Evolutionary conservation across 2,888 invertebrate species (phyloP), one percentile per base, ranked within the genome.

Genomic region (Tipula unca): DNA sequence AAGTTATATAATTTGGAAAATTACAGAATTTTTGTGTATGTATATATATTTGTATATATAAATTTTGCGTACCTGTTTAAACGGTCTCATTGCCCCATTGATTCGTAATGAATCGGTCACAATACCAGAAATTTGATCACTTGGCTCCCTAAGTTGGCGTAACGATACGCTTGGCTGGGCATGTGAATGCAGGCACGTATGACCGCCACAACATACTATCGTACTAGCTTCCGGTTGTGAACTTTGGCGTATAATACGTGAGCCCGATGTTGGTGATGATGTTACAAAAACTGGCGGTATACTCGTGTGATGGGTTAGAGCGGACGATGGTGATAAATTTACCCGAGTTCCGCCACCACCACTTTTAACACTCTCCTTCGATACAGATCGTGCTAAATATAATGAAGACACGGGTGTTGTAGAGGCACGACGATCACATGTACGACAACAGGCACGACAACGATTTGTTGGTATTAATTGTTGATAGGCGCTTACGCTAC

Each of bases 51-150:
- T n/a, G n/a, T 48, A 17, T 1, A 2, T 32, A 6, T 32, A 48
- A 48, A 48, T 17, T 17, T 6, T 3, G 4, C 92, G 91, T 93
- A 97, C 97, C 95, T 98, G 98, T 92, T 97, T 97, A 92, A 98
- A 98, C 90, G 97, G 97, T 88, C 97, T 94, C 94, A 98, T 97
- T 89, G 98, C 98, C 87, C 98, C 99, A 92, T 98, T 98, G 92
- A 98, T 97, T 89, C 98, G 93, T 88, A 98, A 93, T 86, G 98
- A 98, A 92, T 98, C 98, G 85, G 97, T 97, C 29, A 98, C 98
- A 89, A 99, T 98, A 90, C 97, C 97, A 85, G 98, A 98, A 87
- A 98, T 96, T 87, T 96, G 96, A 90, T 97, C 97, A 87, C 94
- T 94, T 84, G 95, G 94, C 85, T 92, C 92, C 88, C 96, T 93